A percentile compares a stretch with the other conserved stretches of the same genome.
phyloP scores from a whole-genome alignment of 2,113 vertebrate genomes.

The Osmerus eperlanus region DNA sequence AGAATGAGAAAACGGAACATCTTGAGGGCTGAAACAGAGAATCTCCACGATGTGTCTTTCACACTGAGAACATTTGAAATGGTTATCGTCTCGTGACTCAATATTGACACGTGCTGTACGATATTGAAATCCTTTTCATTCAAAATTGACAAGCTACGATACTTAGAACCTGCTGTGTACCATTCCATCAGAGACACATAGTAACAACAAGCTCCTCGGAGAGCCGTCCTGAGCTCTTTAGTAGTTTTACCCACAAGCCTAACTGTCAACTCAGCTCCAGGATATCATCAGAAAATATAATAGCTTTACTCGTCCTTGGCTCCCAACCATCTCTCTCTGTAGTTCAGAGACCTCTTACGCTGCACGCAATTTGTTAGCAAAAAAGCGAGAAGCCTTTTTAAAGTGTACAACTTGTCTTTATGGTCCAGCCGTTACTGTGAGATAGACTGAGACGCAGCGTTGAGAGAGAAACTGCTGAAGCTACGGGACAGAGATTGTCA shows the following conservation, averaged over 20 bases:
- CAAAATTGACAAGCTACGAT: neutral
- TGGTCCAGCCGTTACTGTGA: slow-evolving; percentile 7
- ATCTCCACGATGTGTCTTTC: too few species aligned
- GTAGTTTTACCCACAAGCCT: too few species aligned
- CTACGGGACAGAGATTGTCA: slow-evolving; percentile 40
- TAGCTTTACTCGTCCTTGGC: slow-evolving; percentile 3
- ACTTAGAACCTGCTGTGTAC: too few species aligned
- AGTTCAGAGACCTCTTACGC: slow-evolving; percentile 20
- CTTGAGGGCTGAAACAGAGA: too few species aligned
- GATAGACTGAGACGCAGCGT: slow-evolving; percentile 26
- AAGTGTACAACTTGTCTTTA: slow-evolving; percentile 24
- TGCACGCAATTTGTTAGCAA: slow-evolving; percentile 20
- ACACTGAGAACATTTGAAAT: too few species aligned
- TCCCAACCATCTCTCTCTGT: slow-evolving; percentile 10
- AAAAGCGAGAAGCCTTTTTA: neutral
- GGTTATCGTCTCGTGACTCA: too few species aligned
- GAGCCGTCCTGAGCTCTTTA: too few species aligned
- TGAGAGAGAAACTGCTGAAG: slow-evolving; percentile 45
- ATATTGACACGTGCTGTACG: too few species aligned
- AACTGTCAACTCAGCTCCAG: too few species aligned
- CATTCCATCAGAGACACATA: too few species aligned
- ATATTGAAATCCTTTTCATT: neutral
- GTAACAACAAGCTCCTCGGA: too few species aligned
- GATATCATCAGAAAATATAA: neutral
- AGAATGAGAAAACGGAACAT: neutral